Evolutionary conservation across 2,888 invertebrate genomes (phyloP), one percentile per base, ranked within the genome.

Genomic region (Dioctria rufipes): DNA sequence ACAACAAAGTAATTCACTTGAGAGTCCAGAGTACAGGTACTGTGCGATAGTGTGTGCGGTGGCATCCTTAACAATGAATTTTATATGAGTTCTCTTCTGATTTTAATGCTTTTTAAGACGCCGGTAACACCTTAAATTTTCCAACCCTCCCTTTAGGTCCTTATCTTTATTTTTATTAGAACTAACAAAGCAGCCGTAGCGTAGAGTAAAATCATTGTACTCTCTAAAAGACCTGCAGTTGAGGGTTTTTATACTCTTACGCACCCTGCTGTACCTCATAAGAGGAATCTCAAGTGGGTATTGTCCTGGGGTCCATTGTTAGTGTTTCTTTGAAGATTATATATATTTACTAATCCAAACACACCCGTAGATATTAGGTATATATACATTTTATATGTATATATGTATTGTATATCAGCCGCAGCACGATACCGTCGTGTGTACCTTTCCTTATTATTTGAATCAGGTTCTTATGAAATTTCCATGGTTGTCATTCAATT

Each of bases 231-330:
- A 75, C 73, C 73, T 75, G 73, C 73, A 42, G 58, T 75, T 60
- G 25, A 75, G 60, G 5, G 25, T 60, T 77, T 77, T 63, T 63
- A n/a, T 61, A 9, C 37, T 77, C 13, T 60, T 63, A 77, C 63
- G 77, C 77, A 77, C 77, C 77, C 77, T 43, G 63, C 63, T 60
- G 63, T 11, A 77, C 63, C 63, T 77, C 77, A 77, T 77, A 77
- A 77, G 77, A 63, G 77, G 77, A 63, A 77, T 77, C 63, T 77
- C 77, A 77, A 77, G 77, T 77, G 77, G 77, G 51, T 63, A 77
- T 77, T 77, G 77, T 77, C 63, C 77, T 77, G 25, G 5, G 4
- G 11, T 46, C 63, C 77, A 63, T 63, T 63, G 77, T 77, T 63
- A 13, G 63, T 37, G 13, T 75, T 75, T 61, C 25, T 61, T 75